Conservation (phyloP, 1,140 invertebrate genomes). For the Tribolium castaneum region DNA sequence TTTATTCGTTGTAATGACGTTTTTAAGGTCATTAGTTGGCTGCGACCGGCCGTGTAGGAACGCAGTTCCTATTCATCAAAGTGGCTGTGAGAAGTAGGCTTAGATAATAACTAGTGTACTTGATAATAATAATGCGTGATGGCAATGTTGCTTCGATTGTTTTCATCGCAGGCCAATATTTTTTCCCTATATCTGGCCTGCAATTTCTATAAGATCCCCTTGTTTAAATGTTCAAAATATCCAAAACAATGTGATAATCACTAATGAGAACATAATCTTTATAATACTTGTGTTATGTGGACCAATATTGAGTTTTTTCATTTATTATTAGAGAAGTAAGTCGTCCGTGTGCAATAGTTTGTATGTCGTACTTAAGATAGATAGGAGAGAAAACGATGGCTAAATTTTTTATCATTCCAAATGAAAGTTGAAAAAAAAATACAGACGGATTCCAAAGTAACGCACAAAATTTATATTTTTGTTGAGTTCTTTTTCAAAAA, state of each 20-base stretch:
- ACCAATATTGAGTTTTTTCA: slow-evolving; percentile 7
- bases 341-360: slow-evolving; percentile 25
- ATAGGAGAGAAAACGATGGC: neutral
- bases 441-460: too few species aligned
- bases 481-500: too few species aligned
- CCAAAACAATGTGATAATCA: slow-evolving; percentile 19
- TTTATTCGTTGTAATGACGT: too few species aligned
- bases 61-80: too few species aligned
- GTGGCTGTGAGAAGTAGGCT: neutral
- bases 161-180: neutral
- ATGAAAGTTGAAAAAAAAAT: slow-evolving; percentile 3
- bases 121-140: neutral
- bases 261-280: slow-evolving; percentile 9
- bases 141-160: neutral
- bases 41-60: too few species aligned
- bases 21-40: too few species aligned
- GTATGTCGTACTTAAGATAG: slow-evolving; percentile 17
- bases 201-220: neutral
- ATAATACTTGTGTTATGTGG: slow-evolving; percentile 29
- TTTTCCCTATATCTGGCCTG: neutral
- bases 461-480: too few species aligned
- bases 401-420: slow-evolving; percentile 36
- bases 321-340: neutral
- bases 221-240: neutral
- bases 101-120: neutral